phyloP scores from a whole-genome alignment of 1,140 invertebrate species.

The Zaprionus nigranus region DNA sequence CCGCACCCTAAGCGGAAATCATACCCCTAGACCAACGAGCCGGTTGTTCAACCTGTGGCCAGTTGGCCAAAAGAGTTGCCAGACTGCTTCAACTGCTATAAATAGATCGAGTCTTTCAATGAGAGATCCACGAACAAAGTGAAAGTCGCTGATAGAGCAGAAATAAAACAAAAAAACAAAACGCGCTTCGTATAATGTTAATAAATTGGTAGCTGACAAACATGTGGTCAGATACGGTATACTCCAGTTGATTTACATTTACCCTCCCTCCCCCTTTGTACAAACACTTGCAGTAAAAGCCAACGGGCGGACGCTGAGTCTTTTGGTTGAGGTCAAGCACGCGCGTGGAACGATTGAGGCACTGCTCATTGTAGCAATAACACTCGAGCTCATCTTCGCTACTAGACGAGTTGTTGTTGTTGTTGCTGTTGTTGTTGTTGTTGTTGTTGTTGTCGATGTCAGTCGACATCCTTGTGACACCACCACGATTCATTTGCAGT shows the following conservation, averaged over 20 bases:
- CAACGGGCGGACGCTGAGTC: conserved; percentile 1
- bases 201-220: conserved; percentile 16
- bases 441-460: too few relatives aligned
- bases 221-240: not conserved
- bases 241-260: conserved; percentile 10
- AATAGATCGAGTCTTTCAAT: conserved; percentile 21
- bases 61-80: conserved; percentile 7
- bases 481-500: not conserved
- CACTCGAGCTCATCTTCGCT: not conserved
- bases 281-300: not conserved
- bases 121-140: conserved; percentile 11
- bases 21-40: conserved; percentile 88
- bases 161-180: not conserved
- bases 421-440: not conserved
- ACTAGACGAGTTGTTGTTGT: not conserved
- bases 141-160: conserved; percentile 30
- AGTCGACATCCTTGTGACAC: not conserved
- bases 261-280: not conserved
- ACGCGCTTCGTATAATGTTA: not conserved
- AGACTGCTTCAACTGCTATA: conserved; percentile 10
- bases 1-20: conserved; percentile 88
- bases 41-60: conserved; percentile 18
- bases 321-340: not conserved
- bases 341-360: not conserved
- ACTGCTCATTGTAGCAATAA: not conserved